A percentile compares a stretch with the other conserved stretches of the same genome.
Evolutionary conservation across 2,888 invertebrate species (phyloP).

Genomic region (Mythimna ferrago): DNA sequence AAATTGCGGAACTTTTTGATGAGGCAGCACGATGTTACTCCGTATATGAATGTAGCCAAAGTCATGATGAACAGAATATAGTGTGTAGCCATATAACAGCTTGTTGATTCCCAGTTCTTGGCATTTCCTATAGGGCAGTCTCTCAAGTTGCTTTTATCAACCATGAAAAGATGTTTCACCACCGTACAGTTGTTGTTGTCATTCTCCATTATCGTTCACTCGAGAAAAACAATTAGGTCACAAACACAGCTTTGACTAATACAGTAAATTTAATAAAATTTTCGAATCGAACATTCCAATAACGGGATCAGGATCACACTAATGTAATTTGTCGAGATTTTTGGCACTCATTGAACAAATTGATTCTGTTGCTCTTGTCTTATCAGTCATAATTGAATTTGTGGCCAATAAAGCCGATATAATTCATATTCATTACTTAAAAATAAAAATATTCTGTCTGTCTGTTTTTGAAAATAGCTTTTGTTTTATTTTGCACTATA

Average conservation of each 20-base stretch:
- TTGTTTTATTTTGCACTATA: no score
- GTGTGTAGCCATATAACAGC: conserved; percentile 5
- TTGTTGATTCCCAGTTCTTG: background rate
- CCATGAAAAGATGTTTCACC: background rate
- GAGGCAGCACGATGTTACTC: conserved; percentile 34
- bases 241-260: background rate
- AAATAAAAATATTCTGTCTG: background rate
- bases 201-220: conserved; percentile 1
- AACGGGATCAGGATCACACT: background rate
- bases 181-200: background rate
- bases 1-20: conserved; percentile 38
- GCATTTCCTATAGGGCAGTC: no score
- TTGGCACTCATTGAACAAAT: conserved; percentile 1
- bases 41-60: conserved; percentile 26
- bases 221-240: background rate
- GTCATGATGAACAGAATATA: conserved; percentile 10
- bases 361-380: conserved; percentile 3
- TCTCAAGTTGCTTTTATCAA: background rate
- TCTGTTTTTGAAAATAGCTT: background rate
- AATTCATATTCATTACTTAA: background rate
- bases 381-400: conserved; percentile 15
- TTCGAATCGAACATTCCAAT: background rate
- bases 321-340: background rate
- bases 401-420: conserved; percentile 18
- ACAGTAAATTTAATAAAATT: background rate